These are phyloP conservation scores for Zootermopsis nevadensis DNA, from an alignment of 2,888 invertebrate genomes.

Conservation along the genomic window DNA sequence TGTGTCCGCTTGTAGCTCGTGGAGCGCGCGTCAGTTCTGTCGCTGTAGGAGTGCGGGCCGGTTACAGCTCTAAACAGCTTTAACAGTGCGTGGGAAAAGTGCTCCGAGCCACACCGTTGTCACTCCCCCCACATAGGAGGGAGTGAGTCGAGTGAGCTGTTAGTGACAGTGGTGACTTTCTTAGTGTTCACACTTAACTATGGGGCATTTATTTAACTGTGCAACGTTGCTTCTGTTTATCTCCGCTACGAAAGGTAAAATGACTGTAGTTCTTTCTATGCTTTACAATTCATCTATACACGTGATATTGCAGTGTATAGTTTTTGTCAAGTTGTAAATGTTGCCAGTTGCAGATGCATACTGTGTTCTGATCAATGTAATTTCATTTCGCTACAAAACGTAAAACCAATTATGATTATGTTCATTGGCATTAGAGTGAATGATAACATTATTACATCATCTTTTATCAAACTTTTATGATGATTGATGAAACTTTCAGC, in stretches of 20 bases:
- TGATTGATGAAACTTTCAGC: too few species aligned
- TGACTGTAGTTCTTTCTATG: too few species aligned
- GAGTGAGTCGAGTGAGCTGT: conserved; percentile 1
- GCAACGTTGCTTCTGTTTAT: conserved; percentile 2
- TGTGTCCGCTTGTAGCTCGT: background rate
- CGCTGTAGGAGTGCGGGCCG: background rate
- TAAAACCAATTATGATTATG: too few species aligned
- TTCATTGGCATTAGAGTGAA: too few species aligned
- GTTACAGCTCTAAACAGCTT: background rate
- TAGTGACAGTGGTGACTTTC: background rate
- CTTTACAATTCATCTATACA: too few species aligned
- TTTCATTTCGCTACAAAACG: too few species aligned
- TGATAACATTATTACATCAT: too few species aligned
- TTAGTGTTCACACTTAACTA: background rate
- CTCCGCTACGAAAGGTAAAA: conserved; percentile 16
- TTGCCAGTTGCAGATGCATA: too few species aligned
- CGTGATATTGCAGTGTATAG: too few species aligned
- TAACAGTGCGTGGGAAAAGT: background rate
- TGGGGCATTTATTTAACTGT: background rate
- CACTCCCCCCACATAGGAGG: conserved; percentile 18
- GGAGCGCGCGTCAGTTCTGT: background rate
- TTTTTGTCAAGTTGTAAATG: too few species aligned
- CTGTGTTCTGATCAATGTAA: too few species aligned
- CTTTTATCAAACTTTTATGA: too few species aligned
- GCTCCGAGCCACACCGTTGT: background rate